These are phyloP conservation scores for Balearica regulorum DNA, from an alignment of 2,797 vertebrate species.

Conservation along the genomic window DNA sequence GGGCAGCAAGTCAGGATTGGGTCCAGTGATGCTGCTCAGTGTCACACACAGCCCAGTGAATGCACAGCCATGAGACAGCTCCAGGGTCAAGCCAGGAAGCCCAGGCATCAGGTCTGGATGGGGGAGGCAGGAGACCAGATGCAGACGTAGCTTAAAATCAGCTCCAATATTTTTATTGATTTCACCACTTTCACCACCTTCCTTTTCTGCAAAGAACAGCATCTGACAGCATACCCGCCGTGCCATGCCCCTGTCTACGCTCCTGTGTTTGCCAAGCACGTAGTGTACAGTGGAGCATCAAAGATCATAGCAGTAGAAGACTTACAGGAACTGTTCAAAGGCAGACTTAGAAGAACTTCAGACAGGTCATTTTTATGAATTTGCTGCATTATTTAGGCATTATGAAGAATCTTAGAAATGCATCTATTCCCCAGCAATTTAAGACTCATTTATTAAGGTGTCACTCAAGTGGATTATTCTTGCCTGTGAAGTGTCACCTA, in stretches of 20 bases:
- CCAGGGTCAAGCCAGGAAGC: not conserved
- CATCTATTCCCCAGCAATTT: not conserved
- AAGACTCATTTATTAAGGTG: not conserved
- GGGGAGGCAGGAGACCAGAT: not conserved
- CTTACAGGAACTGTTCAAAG: not conserved
- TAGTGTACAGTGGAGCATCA: not conserved
- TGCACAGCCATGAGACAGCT: not conserved
- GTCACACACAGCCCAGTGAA: not conserved
- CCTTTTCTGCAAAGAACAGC: not conserved
- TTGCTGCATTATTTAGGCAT: not conserved
- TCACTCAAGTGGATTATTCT: not conserved
- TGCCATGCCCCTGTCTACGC: accelerated
- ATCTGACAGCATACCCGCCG: not conserved
- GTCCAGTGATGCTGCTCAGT: not conserved
- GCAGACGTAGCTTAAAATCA: not conserved
- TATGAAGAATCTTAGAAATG: not conserved
- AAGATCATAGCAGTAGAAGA: not conserved
- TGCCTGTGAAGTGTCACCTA: conserved; percentile 1
- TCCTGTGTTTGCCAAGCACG: not conserved
- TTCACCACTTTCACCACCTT: not conserved
- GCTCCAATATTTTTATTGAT: not conserved
- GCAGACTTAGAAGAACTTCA: not conserved
- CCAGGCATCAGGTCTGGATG: not conserved
- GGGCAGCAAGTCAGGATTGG: not conserved
- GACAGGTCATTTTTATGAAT: not conserved